Conservation (phyloP, 2,888 invertebrate genomes). For the Harmothoe impar region DNA sequence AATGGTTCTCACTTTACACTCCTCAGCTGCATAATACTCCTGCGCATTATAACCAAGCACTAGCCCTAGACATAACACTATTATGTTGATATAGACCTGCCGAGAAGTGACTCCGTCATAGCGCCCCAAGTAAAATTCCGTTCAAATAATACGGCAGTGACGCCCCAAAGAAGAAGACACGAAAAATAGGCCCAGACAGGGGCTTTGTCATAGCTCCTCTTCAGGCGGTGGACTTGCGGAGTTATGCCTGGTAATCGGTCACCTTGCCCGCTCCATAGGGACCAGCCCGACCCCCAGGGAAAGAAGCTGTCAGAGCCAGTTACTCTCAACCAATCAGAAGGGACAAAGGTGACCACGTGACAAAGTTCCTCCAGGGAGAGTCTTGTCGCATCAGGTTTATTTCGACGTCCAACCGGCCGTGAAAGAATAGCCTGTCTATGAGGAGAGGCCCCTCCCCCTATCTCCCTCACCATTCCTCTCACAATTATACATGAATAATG, state of each 20-base stretch:
- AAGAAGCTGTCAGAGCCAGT: slow-evolving; percentile 16
- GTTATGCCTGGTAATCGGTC: slow-evolving; percentile 41
- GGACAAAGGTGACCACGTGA: slow-evolving; percentile 57
- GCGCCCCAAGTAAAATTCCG: too few species aligned
- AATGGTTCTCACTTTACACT: too few species aligned
- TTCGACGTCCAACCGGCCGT: slow-evolving; percentile 11
- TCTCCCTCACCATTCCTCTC: too few species aligned
- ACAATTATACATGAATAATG: too few species aligned
- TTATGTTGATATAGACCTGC: too few species aligned
- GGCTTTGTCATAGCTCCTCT: neutral
- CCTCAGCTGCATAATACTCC: too few species aligned
- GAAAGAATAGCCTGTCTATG: neutral
- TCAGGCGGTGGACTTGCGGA: neutral
- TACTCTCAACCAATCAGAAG: slow-evolving; percentile 53
- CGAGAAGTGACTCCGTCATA: too few species aligned
- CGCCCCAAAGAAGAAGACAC: neutral
- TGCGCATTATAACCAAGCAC: too few species aligned
- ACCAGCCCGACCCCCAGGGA: slow-evolving; percentile 3
- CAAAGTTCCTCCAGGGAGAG: slow-evolving; percentile 41
- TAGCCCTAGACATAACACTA: too few species aligned
- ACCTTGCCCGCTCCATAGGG: neutral
- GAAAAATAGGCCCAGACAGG: neutral
- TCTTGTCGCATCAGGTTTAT: slow-evolving; percentile 38
- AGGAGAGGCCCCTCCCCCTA: neutral
- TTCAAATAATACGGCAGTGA: too few species aligned